Percentiles rank a stretch among this genome's conserved stretches.
These are phyloP conservation scores for Pseudococcus longispinus DNA, from an alignment of 2,888 invertebrate species.

Conservation along the genomic window DNA sequence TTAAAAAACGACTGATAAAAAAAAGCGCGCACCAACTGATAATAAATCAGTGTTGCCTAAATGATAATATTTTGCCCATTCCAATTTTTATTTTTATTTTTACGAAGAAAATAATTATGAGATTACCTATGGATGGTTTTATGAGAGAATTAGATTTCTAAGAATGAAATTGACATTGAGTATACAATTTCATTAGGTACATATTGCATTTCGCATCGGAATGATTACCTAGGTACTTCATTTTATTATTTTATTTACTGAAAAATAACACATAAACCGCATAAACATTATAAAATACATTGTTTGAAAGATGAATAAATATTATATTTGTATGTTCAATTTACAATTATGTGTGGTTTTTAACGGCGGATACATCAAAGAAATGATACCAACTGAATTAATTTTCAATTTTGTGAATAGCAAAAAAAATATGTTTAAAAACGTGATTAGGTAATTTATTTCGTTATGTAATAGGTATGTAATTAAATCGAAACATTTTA, in stretches of 20 bases:
- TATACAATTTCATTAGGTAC: too few relatives aligned
- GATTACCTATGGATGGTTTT: too few relatives aligned
- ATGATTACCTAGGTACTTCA: too few relatives aligned
- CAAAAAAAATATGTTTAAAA: not conserved
- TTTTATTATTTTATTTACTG: too few relatives aligned
- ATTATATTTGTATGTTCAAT: not conserved
- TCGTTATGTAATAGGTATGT: not conserved
- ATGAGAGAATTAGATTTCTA: too few relatives aligned
- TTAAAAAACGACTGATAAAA: not conserved
- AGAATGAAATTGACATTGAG: too few relatives aligned
- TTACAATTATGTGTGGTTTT: not conserved
- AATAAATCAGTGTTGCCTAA: not conserved
- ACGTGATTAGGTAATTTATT: not conserved
- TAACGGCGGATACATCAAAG: not conserved
- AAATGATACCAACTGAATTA: not conserved
- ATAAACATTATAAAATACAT: not conserved
- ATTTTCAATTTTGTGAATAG: not conserved
- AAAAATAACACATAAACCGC: too few relatives aligned
- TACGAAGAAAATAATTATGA: too few relatives aligned
- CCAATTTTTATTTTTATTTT: too few relatives aligned
- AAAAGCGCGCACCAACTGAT: not conserved
- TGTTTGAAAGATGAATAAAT: not conserved
- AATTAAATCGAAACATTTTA: slow-evolving; percentile 23
- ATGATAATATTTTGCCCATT: too few relatives aligned
- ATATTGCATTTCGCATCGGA: too few relatives aligned